Evolutionary conservation across 2,113 vertebrate genomes (phyloP), one percentile per base, ranked within the genome.

Genomic region (Oncorhynchus gorbuscha): DNA sequence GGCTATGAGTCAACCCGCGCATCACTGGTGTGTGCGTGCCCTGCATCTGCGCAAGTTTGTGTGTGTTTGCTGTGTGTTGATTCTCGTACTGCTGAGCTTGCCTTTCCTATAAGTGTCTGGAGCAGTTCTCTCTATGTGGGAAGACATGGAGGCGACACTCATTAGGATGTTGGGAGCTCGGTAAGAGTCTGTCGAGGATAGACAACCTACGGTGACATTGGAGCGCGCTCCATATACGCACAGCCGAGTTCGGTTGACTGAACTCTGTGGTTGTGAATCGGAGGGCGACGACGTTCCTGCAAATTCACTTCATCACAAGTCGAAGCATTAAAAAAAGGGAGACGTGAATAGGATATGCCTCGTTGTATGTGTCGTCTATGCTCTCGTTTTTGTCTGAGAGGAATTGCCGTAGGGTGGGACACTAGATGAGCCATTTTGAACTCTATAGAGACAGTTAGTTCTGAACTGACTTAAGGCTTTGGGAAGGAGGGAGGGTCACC

Each of bases 321-420:
- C 89, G 78, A 90, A 89, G 90, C 90, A 92, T 92, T 90, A n/a
- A 74, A 89, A 89, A 87, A 84, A 76, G 79, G 58, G 79, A 75
- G 64, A 83, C 76, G 83, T 69, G 76, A 79, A 69, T 45, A 32
- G 39, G 39, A 2, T 45, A 45, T 2, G 39, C 39, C 39, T 45
- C 39, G 8, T 45, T 9, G 7, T 45, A 11, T 11, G 39, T 45
- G 11, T 45, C 39, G 11, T 45, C 39, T 11, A 45, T 11, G 39
- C 39, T 11, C 39, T 45, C 39, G 11, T 11, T 45, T 11, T 3
- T 11, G 39, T 45, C 39, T 45, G 39, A 45, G 9, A 45, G 39
- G 39, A 45, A 45, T 45, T 39, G 45, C 24, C 12, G 5, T 8
- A 39, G 5, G 66, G 13, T 8, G 30, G 24, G 5, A 20, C 20